Percentiles rank a stretch among this genome's conserved stretches.
These are phyloP conservation scores for Tokudaia tokunoshimensis DNA, from an alignment of 2,797 vertebrate genomes.

Conservation along the genomic window DNA sequence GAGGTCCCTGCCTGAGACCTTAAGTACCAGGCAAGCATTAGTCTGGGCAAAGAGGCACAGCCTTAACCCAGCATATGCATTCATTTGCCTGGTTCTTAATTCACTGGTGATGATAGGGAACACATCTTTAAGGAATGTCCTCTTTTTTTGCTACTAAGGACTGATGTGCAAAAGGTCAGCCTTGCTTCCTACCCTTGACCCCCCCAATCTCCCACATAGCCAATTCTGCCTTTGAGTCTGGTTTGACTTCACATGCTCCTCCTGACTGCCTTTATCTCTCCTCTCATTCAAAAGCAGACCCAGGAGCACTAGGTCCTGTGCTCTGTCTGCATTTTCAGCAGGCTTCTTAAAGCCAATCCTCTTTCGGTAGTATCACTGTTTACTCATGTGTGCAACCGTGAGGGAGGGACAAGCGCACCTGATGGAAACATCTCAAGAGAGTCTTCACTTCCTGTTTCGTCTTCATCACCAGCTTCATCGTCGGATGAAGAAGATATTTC, in stretches of 20 bases:
- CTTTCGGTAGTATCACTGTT: background rate
- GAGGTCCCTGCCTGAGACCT: background rate
- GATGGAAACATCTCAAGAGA: conserved; percentile 62
- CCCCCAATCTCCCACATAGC: background rate
- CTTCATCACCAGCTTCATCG: conserved; percentile 85
- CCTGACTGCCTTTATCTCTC: background rate
- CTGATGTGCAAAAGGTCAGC: background rate
- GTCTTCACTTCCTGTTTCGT: conserved; percentile 72
- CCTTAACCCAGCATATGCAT: too few relatives aligned
- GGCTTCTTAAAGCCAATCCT: background rate
- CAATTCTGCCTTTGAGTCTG: background rate
- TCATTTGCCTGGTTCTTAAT: background rate
- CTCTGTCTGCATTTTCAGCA: background rate
- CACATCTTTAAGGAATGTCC: background rate
- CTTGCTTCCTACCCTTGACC: background rate
- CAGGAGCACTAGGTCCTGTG: background rate
- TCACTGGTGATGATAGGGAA: background rate
- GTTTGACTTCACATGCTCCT: background rate
- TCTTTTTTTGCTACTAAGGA: conserved; percentile 10
- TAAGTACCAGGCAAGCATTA: background rate
- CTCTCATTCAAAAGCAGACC: background rate
- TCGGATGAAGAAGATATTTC: conserved; percentile 71
- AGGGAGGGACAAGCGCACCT: conserved; percentile 78
- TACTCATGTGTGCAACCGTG: background rate
- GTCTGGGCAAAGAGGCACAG: background rate